Base-by-base conservation (phyloP, 2,888 invertebrate genomes). In the Doris montereyensis region DNA sequence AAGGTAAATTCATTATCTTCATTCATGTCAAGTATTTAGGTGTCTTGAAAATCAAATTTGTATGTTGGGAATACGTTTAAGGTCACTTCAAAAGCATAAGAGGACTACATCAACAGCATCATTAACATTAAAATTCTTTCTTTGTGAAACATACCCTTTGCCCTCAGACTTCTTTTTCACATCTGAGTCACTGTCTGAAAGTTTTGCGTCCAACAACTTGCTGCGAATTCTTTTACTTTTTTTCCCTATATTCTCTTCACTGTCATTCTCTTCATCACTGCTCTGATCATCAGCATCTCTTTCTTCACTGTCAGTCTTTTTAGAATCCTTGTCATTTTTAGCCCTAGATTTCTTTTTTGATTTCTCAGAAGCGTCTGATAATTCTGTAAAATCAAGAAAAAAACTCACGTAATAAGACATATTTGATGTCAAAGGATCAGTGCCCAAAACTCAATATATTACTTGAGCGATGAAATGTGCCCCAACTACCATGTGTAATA, bases 281-380 rank as follows among this genome's bases (percentile, higher is more conserved):
- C 83, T 77, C 3, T 79, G 81, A 71, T 81, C 81, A 17, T 84
- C 76, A 17, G 88, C 73, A 87, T 89, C 81, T 89, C 89, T 26
- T 87, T 90, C 84, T 92, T 91, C 83, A 95, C 93, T 88, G 93
- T 93, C 87, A 94, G 92, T 81, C 95, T 95, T 85, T 95, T 94
- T 83, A 94, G 93, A 71, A n/a, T n/a, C n/a, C n/a, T n/a, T n/a
- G n/a, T n/a, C n/a, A n/a, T 24, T 62, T 60, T 35, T 65, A 13
- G n/a, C 58, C 4, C 2, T 10, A 24, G 35, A 71, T 71, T 62
- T 78, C 34, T 70, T 75, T 17, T 76, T 77, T n/a, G 71, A 26
- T 58, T 78, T 78, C n/a, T n/a, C n/a, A n/a, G 71, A 60, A 32
- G 65, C 67, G 65, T 76, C 67, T 32, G n/a, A 13, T n/a, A 21